These are phyloP conservation scores for Rhagologus leucostigma DNA, from an alignment of 2,113 vertebrate species.

Conservation along the genomic window DNA sequence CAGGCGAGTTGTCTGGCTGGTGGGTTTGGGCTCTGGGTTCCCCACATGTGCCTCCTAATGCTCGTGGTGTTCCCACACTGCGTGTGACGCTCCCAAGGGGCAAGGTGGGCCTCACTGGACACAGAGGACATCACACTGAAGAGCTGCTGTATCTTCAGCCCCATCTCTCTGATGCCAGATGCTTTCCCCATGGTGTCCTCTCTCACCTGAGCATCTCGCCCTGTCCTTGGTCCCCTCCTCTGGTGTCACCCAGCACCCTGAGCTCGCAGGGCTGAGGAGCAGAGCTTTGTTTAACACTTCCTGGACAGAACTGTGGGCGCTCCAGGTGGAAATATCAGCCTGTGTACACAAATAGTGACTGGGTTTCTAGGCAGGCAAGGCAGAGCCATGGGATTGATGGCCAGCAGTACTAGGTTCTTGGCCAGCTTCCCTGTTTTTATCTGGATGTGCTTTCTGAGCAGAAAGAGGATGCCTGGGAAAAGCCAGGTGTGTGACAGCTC, in stretches of 20 bases:
- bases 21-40: neutral
- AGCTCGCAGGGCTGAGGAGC: neutral
- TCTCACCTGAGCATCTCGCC: neutral
- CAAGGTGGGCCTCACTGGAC: neutral
- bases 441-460: neutral
- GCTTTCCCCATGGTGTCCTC: neutral
- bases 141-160: neutral
- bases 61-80: accelerated
- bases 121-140: neutral
- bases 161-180: neutral
- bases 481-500: neutral
- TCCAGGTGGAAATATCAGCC: neutral
- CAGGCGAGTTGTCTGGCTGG: neutral
- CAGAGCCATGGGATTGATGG: neutral
- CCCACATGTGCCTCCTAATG: accelerated
- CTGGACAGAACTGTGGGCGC: neutral
- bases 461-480: neutral
- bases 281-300: neutral
- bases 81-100: accelerated
- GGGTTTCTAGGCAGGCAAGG: constrained; percentile 27
- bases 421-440: neutral
- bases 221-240: neutral
- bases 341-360: neutral
- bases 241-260: neutral
- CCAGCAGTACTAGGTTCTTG: neutral